Evolutionary conservation across 2,113 vertebrate genomes (phyloP).

Genomic region (Chaetura pelagica): DNA sequence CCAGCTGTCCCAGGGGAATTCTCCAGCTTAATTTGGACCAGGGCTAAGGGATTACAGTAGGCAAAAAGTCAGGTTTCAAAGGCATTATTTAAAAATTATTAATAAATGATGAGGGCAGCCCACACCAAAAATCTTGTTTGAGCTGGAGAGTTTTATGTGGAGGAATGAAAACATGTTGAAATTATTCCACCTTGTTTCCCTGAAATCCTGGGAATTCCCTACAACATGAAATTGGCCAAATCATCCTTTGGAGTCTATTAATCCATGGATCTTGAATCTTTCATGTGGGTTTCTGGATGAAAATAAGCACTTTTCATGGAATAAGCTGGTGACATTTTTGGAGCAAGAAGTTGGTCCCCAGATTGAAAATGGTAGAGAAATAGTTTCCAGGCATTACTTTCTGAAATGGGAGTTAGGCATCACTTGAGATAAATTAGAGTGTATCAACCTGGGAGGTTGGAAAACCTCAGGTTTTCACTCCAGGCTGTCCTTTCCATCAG

Average conservation of each 20-base stretch:
- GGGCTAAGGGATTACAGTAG: neutral
- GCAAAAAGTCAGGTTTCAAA: neutral
- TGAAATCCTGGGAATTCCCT: neutral
- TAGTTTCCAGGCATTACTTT: neutral
- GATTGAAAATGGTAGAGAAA: neutral
- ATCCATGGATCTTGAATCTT: neutral
- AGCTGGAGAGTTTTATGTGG: neutral
- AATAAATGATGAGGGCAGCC: neutral
- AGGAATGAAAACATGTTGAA: neutral
- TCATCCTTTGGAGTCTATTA: neutral
- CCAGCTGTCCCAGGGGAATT: neutral
- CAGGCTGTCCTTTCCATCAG: neutral
- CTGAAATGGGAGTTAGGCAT: neutral
- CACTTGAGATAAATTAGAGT: neutral
- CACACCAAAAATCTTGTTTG: neutral
- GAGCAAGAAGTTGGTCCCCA: fast-evolving
- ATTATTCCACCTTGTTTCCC: neutral
- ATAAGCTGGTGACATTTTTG: neutral
- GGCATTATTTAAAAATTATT: neutral
- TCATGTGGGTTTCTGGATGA: neutral
- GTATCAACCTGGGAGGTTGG: neutral
- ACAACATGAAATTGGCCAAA: neutral
- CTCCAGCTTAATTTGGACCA: slow-evolving; percentile 4
- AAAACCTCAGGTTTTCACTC: neutral
- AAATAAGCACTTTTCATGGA: neutral